A percentile compares a stretch with the other conserved stretches of the same genome.
Conservation (phyloP, 2,113 vertebrate species). For the Bubalus kerabau region DNA sequence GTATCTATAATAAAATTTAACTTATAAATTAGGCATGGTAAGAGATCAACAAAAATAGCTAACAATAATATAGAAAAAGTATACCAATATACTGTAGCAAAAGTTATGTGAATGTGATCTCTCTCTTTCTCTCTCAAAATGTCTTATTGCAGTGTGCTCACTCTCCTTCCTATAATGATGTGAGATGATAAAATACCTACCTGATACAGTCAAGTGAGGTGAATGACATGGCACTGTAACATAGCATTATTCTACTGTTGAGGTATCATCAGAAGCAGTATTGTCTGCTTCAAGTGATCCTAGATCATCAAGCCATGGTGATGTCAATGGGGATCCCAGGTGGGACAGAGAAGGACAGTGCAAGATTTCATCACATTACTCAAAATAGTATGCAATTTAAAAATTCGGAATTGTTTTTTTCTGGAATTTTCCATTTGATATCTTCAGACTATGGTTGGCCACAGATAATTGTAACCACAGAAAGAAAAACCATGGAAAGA, state of each 20-base stretch:
- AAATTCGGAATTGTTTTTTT: background rate
- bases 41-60: background rate
- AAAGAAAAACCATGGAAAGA: background rate
- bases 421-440: background rate
- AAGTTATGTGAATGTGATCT: background rate
- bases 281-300: background rate
- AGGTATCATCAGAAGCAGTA: background rate
- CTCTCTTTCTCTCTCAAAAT: background rate
- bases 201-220: background rate
- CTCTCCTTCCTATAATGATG: background rate
- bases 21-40: background rate
- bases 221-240: background rate
- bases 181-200: background rate
- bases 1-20: background rate
- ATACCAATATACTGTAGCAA: background rate
- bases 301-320: background rate
- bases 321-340: background rate
- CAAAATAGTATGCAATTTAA: background rate
- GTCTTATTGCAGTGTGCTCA: background rate
- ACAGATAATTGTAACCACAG: background rate
- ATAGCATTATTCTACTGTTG: background rate
- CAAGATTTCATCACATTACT: background rate
- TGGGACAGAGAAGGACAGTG: background rate
- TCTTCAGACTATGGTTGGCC: background rate
- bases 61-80: background rate